Evolutionary conservation across 2,888 invertebrate species (phyloP).

Genomic region (Pheosia tremula): DNA sequence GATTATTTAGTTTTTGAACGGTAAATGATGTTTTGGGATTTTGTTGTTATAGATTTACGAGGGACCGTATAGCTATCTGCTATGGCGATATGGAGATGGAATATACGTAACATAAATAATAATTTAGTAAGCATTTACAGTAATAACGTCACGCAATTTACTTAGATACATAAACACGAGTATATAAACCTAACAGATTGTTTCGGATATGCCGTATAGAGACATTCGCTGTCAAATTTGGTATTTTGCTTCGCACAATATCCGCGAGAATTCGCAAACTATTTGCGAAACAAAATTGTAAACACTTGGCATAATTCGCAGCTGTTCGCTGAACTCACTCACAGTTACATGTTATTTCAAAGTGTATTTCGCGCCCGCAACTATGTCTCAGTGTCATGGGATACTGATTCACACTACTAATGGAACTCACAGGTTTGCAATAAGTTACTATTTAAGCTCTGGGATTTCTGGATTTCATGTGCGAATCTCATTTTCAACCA

Average conservation of each 20-base stretch:
- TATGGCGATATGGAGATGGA: no score
- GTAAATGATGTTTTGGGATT: no score
- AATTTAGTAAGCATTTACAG: no score
- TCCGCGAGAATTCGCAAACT: conserved; percentile 8
- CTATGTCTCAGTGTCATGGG: conserved; percentile 30
- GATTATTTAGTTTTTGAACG: no score
- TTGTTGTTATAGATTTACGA: no score
- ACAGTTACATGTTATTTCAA: conserved; percentile 43
- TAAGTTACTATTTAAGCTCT: neutral
- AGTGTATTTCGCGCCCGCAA: conserved; percentile 44
- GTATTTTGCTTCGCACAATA: conserved; percentile 3
- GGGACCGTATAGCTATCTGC: no score
- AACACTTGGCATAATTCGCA: conserved; percentile 47
- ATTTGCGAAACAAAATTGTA: conserved; percentile 34
- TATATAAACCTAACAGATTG: neutral
- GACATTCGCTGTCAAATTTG: neutral
- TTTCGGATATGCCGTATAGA: neutral
- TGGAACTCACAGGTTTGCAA: conserved; percentile 20
- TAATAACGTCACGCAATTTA: neutral
- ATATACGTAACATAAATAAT: no score
- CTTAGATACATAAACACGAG: neutral
- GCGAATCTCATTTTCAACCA: no score
- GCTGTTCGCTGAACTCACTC: conserved; percentile 43
- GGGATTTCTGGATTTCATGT: no score
- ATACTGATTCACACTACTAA: conserved; percentile 25